Base-by-base conservation (phyloP, 2,113 vertebrate species). In the Mustela lutreola region DNA sequence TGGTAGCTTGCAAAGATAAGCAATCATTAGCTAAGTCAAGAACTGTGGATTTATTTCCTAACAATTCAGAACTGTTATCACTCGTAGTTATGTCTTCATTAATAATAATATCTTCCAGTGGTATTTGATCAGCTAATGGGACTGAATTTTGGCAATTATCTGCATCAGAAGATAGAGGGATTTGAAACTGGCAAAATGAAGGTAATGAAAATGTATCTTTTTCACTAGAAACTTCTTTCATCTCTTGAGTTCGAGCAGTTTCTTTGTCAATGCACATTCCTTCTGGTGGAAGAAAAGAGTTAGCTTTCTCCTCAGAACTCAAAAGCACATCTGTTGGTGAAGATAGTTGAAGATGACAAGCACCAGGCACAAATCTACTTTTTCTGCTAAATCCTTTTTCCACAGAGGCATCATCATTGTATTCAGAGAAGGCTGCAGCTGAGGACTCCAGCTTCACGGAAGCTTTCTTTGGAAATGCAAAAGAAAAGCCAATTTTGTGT, bases 391-490 rank as follows among this genome's bases (percentile, higher is more conserved):
- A 95, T 76, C 98, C 98, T 0, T 98, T 98, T 73, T 98, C 98
- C 67, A 48, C 19, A 33, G 99, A 98, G 0, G 97, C 97, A 73
- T 99, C 99, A 0, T 99, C 99, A 11, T 98, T 98, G 76, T 98
- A 98, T 89, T 99, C 99, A 31, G 99, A 99, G 98, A 99, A 99
- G 67, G 99, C 99, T 0, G 99, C 99, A 16, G 99, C 99, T 7
- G 99, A 99, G 39, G 99, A 99, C 97, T 99, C 99, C 89, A 99
- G 98, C 88, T 99, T 99, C 96, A 99, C 75, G 0, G 97, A 98
- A 9, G 99, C 99, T 98, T 99, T 99, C 99, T 99, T 99, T 33
- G 99, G 99, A 97, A 99, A 99, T 89, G 99, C 99, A 97, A 99
- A 99, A 87, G 99, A 99, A 98, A 99, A 99, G 1, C 99, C 99